Base-by-base conservation (phyloP, 2,888 invertebrate species). In the Sycophila texana region DNA sequence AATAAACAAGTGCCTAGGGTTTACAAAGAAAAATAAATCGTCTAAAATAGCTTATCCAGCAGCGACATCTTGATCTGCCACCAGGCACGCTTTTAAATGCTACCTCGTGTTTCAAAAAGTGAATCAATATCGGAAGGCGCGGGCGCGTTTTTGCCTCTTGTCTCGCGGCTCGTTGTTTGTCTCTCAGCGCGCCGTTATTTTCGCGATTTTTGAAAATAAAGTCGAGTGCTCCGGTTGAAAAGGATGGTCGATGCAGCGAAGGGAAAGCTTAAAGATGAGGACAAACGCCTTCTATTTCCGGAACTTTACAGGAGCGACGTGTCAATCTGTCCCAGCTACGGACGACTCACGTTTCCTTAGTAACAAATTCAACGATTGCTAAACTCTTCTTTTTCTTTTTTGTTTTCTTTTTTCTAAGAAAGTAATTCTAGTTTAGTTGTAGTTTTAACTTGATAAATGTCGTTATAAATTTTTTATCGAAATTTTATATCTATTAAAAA, bases 291-390 rank as follows among this genome's bases (percentile, higher is more conserved):
- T 10, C 7, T 39, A 73, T 87, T 84, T 84, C 92, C 93, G 22
- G 93, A 93, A 84, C 86, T 93, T 61, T 91, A 91, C 58, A 90
- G 92, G 86, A 93, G 93, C 30, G 93, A 93, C 87, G 93, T 93
- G 85, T 93, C 93, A 84, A 92, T 93, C 77, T 91, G 93, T 87
- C 94, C 94, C 2, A 93, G 93, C 77, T 94, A 94, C 84, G 91
- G 91, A 81, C 88, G 94, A 65, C 89, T 87, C 65, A 84, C 80
- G 57, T 88, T 94, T 68, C 93, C 93, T 26, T 94, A 94, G 94
- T 94, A 92, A 93, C 20, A 72, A 47, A 39, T n/a, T 7, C 30
- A 13, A 30, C 55, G 30, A 55, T 55, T 13, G n/a, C 53, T 49
- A 3, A 12, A 1, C 10, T 53, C 14, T 7, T 63, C 18, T 71